A percentile compares a stretch with the other conserved stretches of the same genome.
phyloP scores from a whole-genome alignment of 2,797 vertebrate species.

The Rhinella marina region DNA sequence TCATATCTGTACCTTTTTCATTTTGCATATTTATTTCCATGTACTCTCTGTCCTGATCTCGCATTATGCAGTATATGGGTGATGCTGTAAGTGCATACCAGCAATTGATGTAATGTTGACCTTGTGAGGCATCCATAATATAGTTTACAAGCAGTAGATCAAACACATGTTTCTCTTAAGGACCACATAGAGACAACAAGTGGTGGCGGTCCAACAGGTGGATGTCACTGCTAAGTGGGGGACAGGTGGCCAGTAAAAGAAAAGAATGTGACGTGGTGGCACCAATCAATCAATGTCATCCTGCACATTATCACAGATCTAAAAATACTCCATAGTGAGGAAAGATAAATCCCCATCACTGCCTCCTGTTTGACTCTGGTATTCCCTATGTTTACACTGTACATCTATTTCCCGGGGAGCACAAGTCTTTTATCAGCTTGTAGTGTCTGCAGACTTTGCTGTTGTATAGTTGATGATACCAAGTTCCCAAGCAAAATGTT shows the following conservation, averaged over 20 bases:
- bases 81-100: neutral
- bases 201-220: slow-evolving; percentile 38
- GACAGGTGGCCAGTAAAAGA: slow-evolving; percentile 33
- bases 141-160: slow-evolving; percentile 4
- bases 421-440: neutral
- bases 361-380: neutral
- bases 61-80: no score
- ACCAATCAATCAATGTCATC: slow-evolving; percentile 7
- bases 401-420: neutral
- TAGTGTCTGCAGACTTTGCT: neutral
- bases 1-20: no score
- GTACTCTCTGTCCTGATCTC: no score
- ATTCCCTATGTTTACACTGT: neutral
- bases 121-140: neutral
- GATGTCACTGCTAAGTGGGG: slow-evolving; percentile 4
- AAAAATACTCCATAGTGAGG: slow-evolving; percentile 19
- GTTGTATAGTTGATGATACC: neutral
- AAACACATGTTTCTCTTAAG: slow-evolving; percentile 27
- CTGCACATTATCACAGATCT: neutral
- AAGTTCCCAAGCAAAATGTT: neutral
- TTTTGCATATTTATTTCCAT: no score
- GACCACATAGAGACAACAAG: slow-evolving; percentile 33
- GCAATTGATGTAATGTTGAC: neutral
- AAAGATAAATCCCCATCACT: neutral
- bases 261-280: slow-evolving; percentile 3